Evolutionary conservation across 2,888 invertebrate genomes (phyloP).

Genomic region (Achlya flavicornis): DNA sequence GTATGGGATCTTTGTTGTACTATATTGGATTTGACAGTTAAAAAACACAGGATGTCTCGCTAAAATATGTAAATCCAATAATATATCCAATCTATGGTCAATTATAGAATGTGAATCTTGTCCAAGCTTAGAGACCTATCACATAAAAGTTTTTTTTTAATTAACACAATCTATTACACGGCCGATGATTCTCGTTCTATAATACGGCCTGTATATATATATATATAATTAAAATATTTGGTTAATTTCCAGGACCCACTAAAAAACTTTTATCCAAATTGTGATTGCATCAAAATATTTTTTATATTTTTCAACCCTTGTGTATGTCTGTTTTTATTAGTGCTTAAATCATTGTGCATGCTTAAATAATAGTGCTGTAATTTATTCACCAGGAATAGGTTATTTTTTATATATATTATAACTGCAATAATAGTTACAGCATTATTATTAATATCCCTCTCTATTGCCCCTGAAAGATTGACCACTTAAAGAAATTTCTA

Average conservation of each 20-base stretch:
- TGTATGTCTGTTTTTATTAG: slow-evolving; percentile 21
- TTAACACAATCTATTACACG: too few species aligned
- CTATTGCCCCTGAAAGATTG: not conserved
- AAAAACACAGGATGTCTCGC: not conserved
- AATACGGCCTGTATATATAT: too few species aligned
- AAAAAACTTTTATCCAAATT: not conserved
- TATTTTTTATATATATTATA: slow-evolving; percentile 17
- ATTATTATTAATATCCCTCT: not conserved
- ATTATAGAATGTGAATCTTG: too few species aligned
- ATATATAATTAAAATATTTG: not conserved
- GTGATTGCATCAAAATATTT: not conserved
- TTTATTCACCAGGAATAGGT: not conserved
- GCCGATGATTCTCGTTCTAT: too few species aligned
- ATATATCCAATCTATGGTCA: not conserved
- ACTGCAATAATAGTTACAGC: not conserved
- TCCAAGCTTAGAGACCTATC: too few species aligned
- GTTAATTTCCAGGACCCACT: not conserved
- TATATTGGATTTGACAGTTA: not conserved
- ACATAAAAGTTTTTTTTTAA: too few species aligned
- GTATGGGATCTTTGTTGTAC: not conserved
- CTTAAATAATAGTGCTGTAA: slow-evolving; percentile 40
- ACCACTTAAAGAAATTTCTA: not conserved
- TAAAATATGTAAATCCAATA: not conserved
- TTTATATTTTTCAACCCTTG: not conserved
- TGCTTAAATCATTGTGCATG: slow-evolving; percentile 47